Base-by-base conservation (phyloP, 1,140 invertebrate species). In the Akabosia matsudoensis region DNA sequence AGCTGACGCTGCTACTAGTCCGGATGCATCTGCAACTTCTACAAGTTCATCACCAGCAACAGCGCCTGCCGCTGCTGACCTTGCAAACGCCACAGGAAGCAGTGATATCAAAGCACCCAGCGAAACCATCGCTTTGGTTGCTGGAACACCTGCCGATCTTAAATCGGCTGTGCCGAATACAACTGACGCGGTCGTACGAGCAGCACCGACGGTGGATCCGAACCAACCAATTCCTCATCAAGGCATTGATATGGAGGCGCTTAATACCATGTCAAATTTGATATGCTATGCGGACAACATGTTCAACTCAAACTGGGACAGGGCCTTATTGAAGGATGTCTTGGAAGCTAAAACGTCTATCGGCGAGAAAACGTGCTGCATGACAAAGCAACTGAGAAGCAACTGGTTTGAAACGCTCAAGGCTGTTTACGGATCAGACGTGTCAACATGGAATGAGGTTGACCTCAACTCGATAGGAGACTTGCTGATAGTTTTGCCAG, bases 301-400 rank as follows among this genome's bases (percentile, higher is more conserved):
- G 1, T 64, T 77, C 0, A 14, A 75, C 10, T 1, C 30, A 13
- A 74, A 78, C 14, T 52, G 33, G 74, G 31, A 33, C 0, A 75
- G 73, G 18, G 1, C 56, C 26, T 26, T 72, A 0, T 30, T 81
- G 0, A 70, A 56, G 56, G 71, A 79, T 70, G 33, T 77, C 16
- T 37, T 81, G 33, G 74, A 78, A n/a, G 22, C 52, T 7, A 81
- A 78, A 71, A 30, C 52, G 1, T n/a, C 28, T 0, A 28, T 70
- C 10, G 80, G 80, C 4, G 73, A 64, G 45, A 81, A 77, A 56
- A 78, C 78, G n/a, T 81, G 79, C 67, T 81, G 80, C 45, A 56
- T 78, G 56, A 24, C 51, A 30, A 77, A 71, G 14, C 1, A 18
- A 22, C n/a, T 33, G 0, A 33, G 77, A 72, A 26, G 7, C 0